A percentile compares a stretch with the other conserved stretches of the same genome.
Evolutionary conservation across 2,797 vertebrate species (phyloP).

Genomic region (Arctocebus calabarensis): DNA sequence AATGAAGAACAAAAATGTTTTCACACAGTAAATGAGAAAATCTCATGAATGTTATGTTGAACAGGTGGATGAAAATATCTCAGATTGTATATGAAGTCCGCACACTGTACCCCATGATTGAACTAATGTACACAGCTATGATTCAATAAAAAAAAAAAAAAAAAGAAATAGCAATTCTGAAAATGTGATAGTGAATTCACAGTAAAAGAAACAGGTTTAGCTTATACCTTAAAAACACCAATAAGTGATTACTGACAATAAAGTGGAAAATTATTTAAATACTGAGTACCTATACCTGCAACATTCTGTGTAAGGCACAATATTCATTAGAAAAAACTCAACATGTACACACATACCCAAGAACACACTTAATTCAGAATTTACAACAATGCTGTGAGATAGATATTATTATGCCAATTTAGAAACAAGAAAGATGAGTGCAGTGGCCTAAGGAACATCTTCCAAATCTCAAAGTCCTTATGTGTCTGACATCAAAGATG

Average conservation of each 20-base stretch:
- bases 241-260: neutral
- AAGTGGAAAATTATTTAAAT: conserved; percentile 9
- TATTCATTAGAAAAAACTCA: neutral
- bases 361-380: conserved; percentile 26
- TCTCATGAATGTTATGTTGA: too few relatives aligned
- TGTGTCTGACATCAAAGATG: neutral
- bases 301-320: neutral
- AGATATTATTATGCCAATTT: conserved; percentile 10
- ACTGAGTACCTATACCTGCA: neutral
- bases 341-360: neutral
- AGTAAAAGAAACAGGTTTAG: neutral
- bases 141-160: too few relatives aligned
- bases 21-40: too few relatives aligned
- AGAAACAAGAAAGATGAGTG: neutral
- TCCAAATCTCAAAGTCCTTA: neutral
- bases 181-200: conserved; percentile 11
- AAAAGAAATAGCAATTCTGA: conserved; percentile 19
- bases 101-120: too few relatives aligned
- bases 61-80: too few relatives aligned
- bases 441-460: neutral
- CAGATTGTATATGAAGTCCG: too few relatives aligned
- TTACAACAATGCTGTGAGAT: conserved; percentile 19
- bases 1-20: too few relatives aligned
- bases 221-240: neutral
- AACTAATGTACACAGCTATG: too few relatives aligned